Percentiles rank a stretch among this genome's conserved stretches.
phyloP scores from a whole-genome alignment of 2,888 invertebrate genomes.

The Limulus polyphemus region DNA sequence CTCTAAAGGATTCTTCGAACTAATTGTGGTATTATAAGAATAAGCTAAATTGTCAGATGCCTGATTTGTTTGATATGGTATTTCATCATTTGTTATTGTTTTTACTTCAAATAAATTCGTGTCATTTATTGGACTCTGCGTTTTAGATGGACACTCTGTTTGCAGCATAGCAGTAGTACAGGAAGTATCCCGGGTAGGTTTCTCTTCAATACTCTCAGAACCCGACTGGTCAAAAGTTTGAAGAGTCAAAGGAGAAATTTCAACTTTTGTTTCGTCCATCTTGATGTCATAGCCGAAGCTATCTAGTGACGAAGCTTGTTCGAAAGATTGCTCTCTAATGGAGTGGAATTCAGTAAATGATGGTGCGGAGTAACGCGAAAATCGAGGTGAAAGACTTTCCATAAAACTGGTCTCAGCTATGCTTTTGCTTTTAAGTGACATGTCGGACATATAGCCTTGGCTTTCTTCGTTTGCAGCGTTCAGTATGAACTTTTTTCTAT shows the following conservation, averaged over 20 bases:
- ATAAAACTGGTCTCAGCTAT: constrained; percentile 19
- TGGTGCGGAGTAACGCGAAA: constrained; percentile 14
- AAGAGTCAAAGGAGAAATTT: constrained; percentile 10
- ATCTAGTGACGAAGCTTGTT: constrained; percentile 19
- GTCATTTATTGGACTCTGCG: too few relatives aligned
- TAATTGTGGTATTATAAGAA: too few relatives aligned
- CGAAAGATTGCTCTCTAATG: constrained; percentile 21
- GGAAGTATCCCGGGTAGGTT: too few relatives aligned
- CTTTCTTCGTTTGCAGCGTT: constrained; percentile 8
- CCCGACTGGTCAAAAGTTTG: too few relatives aligned
- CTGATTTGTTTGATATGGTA: too few relatives aligned
- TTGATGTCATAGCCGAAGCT: constrained; percentile 15
- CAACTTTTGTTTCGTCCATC: constrained; percentile 16
- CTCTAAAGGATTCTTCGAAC: too few relatives aligned
- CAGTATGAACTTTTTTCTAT: constrained; percentile 14
- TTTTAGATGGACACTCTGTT: too few relatives aligned
- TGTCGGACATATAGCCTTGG: constrained; percentile 1
- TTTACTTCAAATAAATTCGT: too few relatives aligned
- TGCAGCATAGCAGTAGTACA: too few relatives aligned
- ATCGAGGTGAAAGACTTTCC: constrained; percentile 9
- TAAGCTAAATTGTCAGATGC: too few relatives aligned
- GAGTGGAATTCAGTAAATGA: constrained; percentile 18
- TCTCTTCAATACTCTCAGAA: too few relatives aligned
- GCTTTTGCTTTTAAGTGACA: background rate
- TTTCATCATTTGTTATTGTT: too few relatives aligned